Percentiles rank a stretch among this genome's conserved stretches.
These are phyloP conservation scores for Eulemur rubriventer DNA, from an alignment of 2,797 vertebrate species.

Conservation along the genomic window DNA sequence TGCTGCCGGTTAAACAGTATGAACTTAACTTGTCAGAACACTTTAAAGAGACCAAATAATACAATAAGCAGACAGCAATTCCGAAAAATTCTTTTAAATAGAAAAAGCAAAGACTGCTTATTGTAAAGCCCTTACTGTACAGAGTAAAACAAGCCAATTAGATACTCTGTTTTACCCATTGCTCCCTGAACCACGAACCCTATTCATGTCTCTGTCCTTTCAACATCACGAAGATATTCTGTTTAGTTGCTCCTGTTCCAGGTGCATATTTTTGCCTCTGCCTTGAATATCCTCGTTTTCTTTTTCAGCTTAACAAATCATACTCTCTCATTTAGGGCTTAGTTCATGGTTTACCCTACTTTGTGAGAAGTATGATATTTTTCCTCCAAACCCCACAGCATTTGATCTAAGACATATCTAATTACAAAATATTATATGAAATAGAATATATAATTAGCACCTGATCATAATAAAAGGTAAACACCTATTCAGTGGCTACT, in stretches of 20 bases:
- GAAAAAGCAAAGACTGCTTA: background rate
- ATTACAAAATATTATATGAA: background rate
- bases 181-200: background rate
- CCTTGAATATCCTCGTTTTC: background rate
- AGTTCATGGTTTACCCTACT: background rate
- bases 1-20: background rate
- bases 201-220: background rate
- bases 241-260: background rate
- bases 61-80: background rate
- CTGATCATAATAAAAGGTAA: background rate
- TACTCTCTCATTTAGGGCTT: background rate
- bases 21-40: background rate
- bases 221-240: accelerated
- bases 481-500: background rate
- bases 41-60: background rate
- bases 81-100: background rate
- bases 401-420: background rate
- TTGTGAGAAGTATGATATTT: background rate
- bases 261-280: background rate
- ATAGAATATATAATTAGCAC: background rate
- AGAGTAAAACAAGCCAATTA: background rate
- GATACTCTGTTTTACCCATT: background rate
- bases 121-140: background rate
- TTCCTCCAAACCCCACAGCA: background rate
- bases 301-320: background rate